Percentiles rank a stretch among this genome's conserved stretches.
These are phyloP conservation scores for Pogonomyrmex barbatus DNA, from an alignment of 1,140 invertebrate species.

Conservation along the genomic window DNA sequence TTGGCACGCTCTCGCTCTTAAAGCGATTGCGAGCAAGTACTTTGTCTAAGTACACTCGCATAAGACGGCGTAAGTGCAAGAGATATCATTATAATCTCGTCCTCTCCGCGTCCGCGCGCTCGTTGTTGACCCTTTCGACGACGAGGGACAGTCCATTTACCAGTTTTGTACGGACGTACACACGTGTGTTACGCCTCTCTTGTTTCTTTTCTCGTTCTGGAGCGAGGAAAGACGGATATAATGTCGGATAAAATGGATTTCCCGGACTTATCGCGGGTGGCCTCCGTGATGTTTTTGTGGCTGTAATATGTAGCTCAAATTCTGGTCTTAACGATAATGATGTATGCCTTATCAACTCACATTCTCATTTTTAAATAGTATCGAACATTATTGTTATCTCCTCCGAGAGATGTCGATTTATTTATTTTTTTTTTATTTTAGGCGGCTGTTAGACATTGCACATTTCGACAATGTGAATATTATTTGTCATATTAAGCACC, in stretches of 20 bases:
- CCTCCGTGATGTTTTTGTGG: conserved; percentile 24
- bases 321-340: conserved; percentile 20
- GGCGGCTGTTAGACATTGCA: too few relatives aligned
- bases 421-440: too few relatives aligned
- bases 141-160: conserved; percentile 64
- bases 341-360: not conserved
- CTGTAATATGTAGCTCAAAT: conserved; percentile 20
- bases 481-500: too few relatives aligned
- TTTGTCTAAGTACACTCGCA: conserved; percentile 78
- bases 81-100: conserved; percentile 73
- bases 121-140: conserved; percentile 41
- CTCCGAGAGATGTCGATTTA: too few relatives aligned
- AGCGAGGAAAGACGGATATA: conserved; percentile 54
- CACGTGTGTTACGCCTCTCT: conserved; percentile 5
- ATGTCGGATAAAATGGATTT: conserved; percentile 54
- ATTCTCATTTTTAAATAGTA: too few relatives aligned
- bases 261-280: conserved; percentile 50
- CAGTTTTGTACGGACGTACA: conserved; percentile 47
- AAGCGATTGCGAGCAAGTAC: conserved; percentile 79
- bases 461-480: too few relatives aligned
- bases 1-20: conserved; percentile 74
- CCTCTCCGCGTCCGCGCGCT: not conserved
- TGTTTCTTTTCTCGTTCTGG: conserved; percentile 39
- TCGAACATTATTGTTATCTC: too few relatives aligned
- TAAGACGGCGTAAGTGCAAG: conserved; percentile 76